Conservation (phyloP, 2,113 vertebrate species). For the Perca schrenkii region DNA sequence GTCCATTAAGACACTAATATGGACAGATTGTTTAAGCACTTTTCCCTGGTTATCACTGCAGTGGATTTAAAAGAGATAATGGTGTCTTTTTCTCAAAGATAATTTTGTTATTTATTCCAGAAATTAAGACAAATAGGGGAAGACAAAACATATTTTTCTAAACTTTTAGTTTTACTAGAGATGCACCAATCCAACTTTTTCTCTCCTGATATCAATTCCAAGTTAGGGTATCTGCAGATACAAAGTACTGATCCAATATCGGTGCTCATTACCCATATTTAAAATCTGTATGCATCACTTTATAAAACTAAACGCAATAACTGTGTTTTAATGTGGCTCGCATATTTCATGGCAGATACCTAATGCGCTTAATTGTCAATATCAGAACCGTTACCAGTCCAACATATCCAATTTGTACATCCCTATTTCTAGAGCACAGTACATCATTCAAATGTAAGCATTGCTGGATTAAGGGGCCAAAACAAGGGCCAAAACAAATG, state of each 20-base stretch:
- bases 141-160: not conserved
- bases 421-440: too few relatives aligned
- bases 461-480: too few relatives aligned
- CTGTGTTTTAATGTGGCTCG: too few relatives aligned
- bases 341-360: too few relatives aligned
- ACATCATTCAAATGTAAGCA: too few relatives aligned
- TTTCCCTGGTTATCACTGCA: slow-evolving; percentile 1
- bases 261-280: not conserved
- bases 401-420: too few relatives aligned
- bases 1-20: slow-evolving; percentile 38
- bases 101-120: not conserved
- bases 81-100: not conserved
- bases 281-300: not conserved
- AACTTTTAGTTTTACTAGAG: not conserved
- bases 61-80: slow-evolving; percentile 14
- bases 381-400: too few relatives aligned
- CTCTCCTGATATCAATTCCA: not conserved
- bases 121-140: not conserved
- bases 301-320: not conserved
- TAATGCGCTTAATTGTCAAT: too few relatives aligned
- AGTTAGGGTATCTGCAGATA: not conserved
- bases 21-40: slow-evolving; percentile 24
- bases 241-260: not conserved
- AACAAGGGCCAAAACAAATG: too few relatives aligned
- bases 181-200: not conserved